These are phyloP conservation scores for Crocidura indochinensis DNA, from an alignment of 2,797 vertebrate genomes.

Conservation along the genomic window DNA sequence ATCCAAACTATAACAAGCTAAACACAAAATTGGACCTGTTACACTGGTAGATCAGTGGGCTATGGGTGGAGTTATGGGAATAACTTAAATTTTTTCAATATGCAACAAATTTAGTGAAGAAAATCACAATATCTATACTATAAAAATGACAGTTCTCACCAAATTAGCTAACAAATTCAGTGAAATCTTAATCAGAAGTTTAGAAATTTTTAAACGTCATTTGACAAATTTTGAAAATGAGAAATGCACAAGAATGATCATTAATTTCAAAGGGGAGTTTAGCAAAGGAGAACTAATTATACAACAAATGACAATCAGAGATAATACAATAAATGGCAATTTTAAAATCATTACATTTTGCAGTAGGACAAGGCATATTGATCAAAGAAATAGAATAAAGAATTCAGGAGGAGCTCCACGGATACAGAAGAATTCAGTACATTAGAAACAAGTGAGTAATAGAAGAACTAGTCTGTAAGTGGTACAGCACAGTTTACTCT, in stretches of 20 bases:
- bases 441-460: constrained; percentile 29
- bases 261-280: constrained; percentile 52
- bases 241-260: not conserved
- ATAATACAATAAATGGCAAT: not conserved
- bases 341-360: not conserved
- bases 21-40: no score
- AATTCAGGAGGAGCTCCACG: constrained; percentile 53
- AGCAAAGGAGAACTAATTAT: not conserved
- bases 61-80: no score
- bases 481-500: not conserved
- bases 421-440: constrained; percentile 13
- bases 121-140: constrained; percentile 24
- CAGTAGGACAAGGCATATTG: not conserved
- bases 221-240: constrained; percentile 53
- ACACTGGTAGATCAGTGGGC: no score
- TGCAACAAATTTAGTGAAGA: constrained; percentile 10
- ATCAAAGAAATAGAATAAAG: constrained; percentile 55
- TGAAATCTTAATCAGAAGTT: constrained; percentile 41
- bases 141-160: not conserved
- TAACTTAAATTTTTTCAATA: constrained; percentile 21
- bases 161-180: constrained; percentile 47
- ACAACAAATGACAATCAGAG: not conserved
- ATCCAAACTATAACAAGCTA: no score
- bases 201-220: constrained; percentile 35
- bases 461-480: constrained; percentile 46